phyloP scores from a whole-genome alignment of 2,888 invertebrate genomes.

The Cistogaster globosa region DNA sequence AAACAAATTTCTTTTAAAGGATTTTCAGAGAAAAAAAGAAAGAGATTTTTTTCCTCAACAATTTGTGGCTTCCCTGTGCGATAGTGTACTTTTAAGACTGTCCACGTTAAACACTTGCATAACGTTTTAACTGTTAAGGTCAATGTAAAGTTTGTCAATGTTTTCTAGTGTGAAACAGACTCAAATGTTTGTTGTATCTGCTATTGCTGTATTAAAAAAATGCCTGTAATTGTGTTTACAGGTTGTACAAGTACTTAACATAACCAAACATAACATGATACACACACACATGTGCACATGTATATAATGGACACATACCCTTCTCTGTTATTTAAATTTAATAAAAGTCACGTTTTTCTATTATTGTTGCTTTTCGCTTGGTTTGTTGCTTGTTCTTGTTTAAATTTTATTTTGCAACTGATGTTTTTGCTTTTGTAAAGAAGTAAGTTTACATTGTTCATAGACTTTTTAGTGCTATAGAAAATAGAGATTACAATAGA shows the following conservation, averaged over 20 bases:
- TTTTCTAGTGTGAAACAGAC: conserved; percentile 41
- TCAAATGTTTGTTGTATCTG: conserved; percentile 31
- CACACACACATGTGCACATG: conserved; percentile 5
- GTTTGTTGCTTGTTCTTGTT: conserved; percentile 11
- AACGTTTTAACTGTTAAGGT: conserved; percentile 59
- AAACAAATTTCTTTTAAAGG: no score
- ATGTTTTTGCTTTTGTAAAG: not conserved
- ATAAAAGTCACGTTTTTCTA: conserved; percentile 67
- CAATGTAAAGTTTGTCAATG: conserved; percentile 56
- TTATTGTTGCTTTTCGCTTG: conserved; percentile 41
- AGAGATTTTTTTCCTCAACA: no score
- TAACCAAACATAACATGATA: not conserved
- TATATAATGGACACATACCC: not conserved
- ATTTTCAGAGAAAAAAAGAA: no score
- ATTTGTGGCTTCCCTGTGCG: no score
- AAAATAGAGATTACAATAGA: no score
- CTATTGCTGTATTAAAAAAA: not conserved
- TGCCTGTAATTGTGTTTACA: conserved; percentile 19
- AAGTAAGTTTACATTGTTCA: not conserved
- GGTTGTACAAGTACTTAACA: conserved; percentile 23
- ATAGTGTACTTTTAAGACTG: not conserved
- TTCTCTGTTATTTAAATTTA: conserved; percentile 50
- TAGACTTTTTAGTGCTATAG: no score
- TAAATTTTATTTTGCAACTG: not conserved
- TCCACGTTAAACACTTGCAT: not conserved